Base-by-base conservation (phyloP, 2,113 vertebrate genomes). In the Boleophthalmus pectinirostris region DNA sequence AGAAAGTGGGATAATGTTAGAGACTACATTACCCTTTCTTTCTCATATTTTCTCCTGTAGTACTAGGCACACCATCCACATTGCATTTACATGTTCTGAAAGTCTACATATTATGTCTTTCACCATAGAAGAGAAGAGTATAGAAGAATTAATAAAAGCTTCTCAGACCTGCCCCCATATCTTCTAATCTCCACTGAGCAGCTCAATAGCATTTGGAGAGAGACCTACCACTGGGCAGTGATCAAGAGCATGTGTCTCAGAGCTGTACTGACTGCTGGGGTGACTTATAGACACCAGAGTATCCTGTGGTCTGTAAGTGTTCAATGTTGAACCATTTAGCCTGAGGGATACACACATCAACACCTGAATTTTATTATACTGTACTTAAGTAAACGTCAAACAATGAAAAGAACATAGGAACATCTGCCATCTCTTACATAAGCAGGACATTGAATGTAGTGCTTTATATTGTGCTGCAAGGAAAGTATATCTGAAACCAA, bases 221-320 rank as follows among this genome's bases (percentile, higher is more conserved):
- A 16, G 15, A 71, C 18, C 16, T 45, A 53, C 58, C 47, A 60
- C 56, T 47, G 46, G 61, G 33, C 25, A 21, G 13, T 60, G 66
- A 65, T 66, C 45, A 75, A 74, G 51, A 73, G 54, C 35, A 63
- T 64, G 25, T 75, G 46, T 68, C 21, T 53, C 58, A 23, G 43
- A 56, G 57, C 58, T 80, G 56, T 68, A 35, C 78, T 35, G 68
- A 64, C 67, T 72, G 53, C 38, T 82, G 69, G 66, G 68, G 23
- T 33, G 68, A 83, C 49, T 56, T 49, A 29, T 29, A 69, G 74
- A 78, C 61, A 25, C 66, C 20, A 38, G 79, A 82, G 57, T 77
- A 49, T 72, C 66, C 18, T 43, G 24, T 29, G 53, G 35, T 82
- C 80, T 85, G 88, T 81, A 82, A 74, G 66, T 43, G 70, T 83